Evolutionary conservation across 2,797 vertebrate genomes (phyloP), one percentile per base, ranked within the genome.

Genomic region (Notolepis coatsorum): DNA sequence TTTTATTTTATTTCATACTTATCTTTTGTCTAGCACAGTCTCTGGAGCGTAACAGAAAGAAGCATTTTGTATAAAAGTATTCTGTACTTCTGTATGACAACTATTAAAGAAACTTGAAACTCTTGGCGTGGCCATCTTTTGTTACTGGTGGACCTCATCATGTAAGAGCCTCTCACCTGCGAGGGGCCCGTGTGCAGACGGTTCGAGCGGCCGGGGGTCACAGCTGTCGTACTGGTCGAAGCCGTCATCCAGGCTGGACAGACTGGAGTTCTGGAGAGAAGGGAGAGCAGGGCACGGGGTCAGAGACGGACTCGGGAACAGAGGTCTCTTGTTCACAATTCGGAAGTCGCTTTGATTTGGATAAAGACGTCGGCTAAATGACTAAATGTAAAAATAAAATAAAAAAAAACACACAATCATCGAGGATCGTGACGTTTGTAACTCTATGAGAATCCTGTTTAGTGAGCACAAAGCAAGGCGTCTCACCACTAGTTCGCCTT

Each of bases 401-500:
- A n/a, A n/a, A n/a, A n/a, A 7, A 27, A 35, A 27, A 10, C 18
- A 8, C 18, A 47, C 13, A 47, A 28, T 48, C 9, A 17, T 15
- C n/a, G 27, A 47, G 5, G n/a, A 15, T 23, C 28, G 25, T 13
- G 46, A 28, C 15, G 7, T 13, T 10, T 24, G 42, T 45, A 24
- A 45, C n/a, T 24, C 21, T 3, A 45, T 23, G 35, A 37, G 15
- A 37, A 37, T n/a, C 10, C 3, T 10, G 12, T n/a, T 3, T n/a
- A 12, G 6, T n/a, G 6, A 37, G 7, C 30, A 37, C 10, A 12
- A 12, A n/a, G 17, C 54, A 56, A 12, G 0, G 0, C 45, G 28
- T 43, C 91, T 92, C 77, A 96, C 95, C 93, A 72, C 81, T 13
- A 84, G 68, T 68, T 91, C 94, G 71, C 45, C 64, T 20, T 73